Percentiles rank a stretch among this genome's conserved stretches.
phyloP scores from a whole-genome alignment of 2,113 vertebrate genomes.

The Pluvianellus socialis region DNA sequence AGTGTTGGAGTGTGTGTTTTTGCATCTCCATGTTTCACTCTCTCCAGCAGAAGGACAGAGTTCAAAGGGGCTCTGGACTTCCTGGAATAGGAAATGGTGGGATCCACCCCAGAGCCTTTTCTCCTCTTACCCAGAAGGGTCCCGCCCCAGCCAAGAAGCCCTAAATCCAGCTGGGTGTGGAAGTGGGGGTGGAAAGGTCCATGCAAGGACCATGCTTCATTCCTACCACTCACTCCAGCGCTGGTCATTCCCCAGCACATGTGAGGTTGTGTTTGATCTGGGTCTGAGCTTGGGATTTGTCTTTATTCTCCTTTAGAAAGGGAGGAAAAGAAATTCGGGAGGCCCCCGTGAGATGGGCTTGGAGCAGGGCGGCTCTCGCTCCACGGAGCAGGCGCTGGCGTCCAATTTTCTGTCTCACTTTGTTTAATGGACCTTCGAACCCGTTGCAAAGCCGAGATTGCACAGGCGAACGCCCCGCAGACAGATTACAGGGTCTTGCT shows the following conservation, averaged over 20 bases:
- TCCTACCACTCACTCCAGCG: neutral
- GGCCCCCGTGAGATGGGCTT: neutral
- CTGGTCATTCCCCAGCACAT: neutral
- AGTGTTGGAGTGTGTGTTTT: neutral
- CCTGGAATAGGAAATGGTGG: neutral
- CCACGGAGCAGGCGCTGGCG: accelerated
- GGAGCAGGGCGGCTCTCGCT: neutral
- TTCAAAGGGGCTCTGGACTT: constrained; percentile 39
- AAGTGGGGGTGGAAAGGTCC: neutral
- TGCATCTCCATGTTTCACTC: neutral
- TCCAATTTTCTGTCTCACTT: constrained; percentile 52
- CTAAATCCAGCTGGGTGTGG: neutral
- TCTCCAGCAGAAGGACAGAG: neutral
- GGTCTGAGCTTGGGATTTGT: neutral
- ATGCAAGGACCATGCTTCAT: accelerated
- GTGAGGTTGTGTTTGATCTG: neutral
- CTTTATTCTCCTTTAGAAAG: neutral
- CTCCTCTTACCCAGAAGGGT: constrained; percentile 13
- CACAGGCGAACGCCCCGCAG: accelerated
- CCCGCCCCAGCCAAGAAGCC: neutral
- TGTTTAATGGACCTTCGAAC: constrained; percentile 26
- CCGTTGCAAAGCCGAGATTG: neutral
- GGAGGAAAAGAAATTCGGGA: neutral
- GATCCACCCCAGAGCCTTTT: neutral
- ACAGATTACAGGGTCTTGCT: constrained; percentile 44